Conservation (phyloP, 2,797 vertebrate species). For the Yasuhikotakia modesta region DNA sequence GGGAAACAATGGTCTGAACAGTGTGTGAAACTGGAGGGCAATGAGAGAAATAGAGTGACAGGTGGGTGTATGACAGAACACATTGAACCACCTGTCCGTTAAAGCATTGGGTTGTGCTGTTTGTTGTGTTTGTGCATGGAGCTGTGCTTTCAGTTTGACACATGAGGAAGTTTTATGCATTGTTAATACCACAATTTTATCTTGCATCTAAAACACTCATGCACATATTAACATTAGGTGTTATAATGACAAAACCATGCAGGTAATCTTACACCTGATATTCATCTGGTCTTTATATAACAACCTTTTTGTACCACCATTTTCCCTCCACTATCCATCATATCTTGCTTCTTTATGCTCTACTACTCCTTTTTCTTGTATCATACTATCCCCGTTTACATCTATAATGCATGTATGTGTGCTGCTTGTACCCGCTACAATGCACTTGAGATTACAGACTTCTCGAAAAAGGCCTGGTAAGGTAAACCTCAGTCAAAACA, state of each 20-base stretch:
- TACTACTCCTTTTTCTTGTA: constrained; percentile 17
- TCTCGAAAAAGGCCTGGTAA: constrained; percentile 12
- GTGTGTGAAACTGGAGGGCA: constrained; percentile 54
- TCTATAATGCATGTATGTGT: constrained; percentile 53
- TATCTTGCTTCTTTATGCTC: constrained; percentile 24
- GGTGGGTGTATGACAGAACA: constrained; percentile 30
- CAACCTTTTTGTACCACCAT: background rate
- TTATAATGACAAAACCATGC: background rate
- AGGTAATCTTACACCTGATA: background rate
- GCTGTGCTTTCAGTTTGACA: background rate
- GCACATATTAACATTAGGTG: background rate
- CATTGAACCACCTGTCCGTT: constrained; percentile 29
- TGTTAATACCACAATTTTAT: background rate
- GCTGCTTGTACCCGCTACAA: constrained; percentile 25
- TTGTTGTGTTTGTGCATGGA: background rate
- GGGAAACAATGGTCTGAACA: background rate
- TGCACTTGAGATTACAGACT: constrained; percentile 10
- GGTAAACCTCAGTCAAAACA: constrained; percentile 13
- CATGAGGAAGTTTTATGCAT: background rate
- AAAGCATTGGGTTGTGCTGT: background rate
- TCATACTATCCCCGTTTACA: constrained; percentile 44
- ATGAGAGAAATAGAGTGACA: background rate
- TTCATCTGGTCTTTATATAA: background rate
- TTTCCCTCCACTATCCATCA: constrained; percentile 1
- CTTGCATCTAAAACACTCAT: background rate